These are phyloP conservation scores for Pachypeltis micranthus DNA, from an alignment of 1,140 invertebrate genomes.

Conservation along the genomic window DNA sequence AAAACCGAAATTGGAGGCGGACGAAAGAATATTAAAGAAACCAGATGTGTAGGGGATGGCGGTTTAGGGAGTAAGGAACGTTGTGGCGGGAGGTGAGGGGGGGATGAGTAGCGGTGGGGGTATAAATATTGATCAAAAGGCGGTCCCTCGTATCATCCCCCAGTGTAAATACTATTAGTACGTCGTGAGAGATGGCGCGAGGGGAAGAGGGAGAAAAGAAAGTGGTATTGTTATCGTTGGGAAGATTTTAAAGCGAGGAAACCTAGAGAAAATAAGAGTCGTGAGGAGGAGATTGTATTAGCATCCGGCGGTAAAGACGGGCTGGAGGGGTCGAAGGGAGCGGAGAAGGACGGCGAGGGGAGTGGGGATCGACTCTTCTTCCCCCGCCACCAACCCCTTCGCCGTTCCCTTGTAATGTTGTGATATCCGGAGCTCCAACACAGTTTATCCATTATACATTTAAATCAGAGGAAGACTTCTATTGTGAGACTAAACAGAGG, in stretches of 20 bases:
- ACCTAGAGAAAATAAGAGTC: background rate
- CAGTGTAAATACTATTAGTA: slow-evolving; percentile 2
- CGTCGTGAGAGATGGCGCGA: background rate
- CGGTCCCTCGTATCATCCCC: background rate
- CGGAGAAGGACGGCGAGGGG: background rate
- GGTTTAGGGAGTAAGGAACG: no score
- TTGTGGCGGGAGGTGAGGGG: no score
- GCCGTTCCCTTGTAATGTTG: no score
- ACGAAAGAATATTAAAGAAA: no score
- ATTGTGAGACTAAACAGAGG: slow-evolving; percentile 16
- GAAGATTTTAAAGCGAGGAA: slow-evolving; percentile 4
- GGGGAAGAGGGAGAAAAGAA: no score
- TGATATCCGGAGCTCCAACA: slow-evolving; percentile 1
- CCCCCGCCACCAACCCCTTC: no score
- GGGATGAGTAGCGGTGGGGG: no score
- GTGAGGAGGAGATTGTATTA: background rate
- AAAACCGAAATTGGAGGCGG: no score
- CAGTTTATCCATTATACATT: slow-evolving; percentile 11
- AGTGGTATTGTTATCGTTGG: slow-evolving; percentile 7
- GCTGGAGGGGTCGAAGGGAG: background rate
- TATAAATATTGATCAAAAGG: background rate
- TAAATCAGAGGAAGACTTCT: slow-evolving; percentile 7
- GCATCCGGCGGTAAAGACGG: no score
- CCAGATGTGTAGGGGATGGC: no score
- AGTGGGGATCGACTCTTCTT: no score